Percentiles rank a stretch among this genome's conserved stretches.
Conservation (phyloP, 2,888 invertebrate genomes). For the Nineta flava region DNA sequence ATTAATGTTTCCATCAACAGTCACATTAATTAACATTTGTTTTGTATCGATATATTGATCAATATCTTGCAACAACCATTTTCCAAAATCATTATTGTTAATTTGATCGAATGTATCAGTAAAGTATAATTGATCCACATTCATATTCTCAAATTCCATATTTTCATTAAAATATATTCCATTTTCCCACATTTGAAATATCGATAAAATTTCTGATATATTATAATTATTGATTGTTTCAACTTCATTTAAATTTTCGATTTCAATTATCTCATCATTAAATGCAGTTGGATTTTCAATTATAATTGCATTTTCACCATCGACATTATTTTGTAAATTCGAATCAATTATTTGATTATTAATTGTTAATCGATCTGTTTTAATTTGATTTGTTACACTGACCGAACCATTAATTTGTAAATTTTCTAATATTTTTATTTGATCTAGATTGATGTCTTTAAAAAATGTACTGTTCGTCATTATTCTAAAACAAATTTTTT, state of each 20-base stretch:
- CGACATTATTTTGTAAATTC: neutral
- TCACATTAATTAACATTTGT: conserved; percentile 20
- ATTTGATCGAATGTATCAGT: conserved; percentile 27
- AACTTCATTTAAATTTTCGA: conserved; percentile 7
- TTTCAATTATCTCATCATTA: neutral
- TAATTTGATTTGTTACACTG: conserved; percentile 6
- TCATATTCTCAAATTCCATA: conserved; percentile 12
- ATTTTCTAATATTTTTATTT: neutral
- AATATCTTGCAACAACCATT: conserved; percentile 24
- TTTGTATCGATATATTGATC: conserved; percentile 21
- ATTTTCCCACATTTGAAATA: neutral
- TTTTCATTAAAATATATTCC: neutral
- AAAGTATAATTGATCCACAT: conserved; percentile 27
- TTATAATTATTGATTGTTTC: conserved; percentile 9
- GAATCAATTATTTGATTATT: neutral
- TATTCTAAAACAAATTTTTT: conserved; percentile 10
- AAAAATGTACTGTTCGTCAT: conserved; percentile 8
- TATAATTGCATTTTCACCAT: neutral
- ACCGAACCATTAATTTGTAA: conserved; percentile 8
- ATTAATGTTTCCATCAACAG: conserved; percentile 20
- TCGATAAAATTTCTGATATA: conserved; percentile 7
- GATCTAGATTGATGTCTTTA: conserved; percentile 1
- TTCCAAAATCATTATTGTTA: conserved; percentile 24
- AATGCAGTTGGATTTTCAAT: neutral
- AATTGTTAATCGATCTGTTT: neutral